A percentile compares a stretch with the other conserved stretches of the same genome.
Evolutionary conservation across 2,113 vertebrate genomes (phyloP).

Genomic region (Coregonus clupeaformis): DNA sequence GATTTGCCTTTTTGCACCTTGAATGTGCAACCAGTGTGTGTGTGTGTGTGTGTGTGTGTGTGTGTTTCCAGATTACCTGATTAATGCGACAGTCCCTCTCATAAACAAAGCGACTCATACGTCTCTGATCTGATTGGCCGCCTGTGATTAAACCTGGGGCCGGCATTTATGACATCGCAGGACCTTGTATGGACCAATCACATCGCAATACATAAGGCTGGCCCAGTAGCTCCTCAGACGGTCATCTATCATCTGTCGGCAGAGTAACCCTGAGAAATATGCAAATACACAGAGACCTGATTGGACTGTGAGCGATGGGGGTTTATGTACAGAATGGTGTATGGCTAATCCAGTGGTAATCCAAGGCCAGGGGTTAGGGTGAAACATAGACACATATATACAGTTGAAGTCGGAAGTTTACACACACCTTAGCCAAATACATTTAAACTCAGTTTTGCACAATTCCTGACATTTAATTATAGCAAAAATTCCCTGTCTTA

Average conservation of each 20-base stretch:
- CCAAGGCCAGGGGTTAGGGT: slow-evolving; percentile 33
- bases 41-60: neutral
- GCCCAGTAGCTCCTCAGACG: slow-evolving; percentile 5
- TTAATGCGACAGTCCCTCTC: neutral
- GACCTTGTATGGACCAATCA: slow-evolving; percentile 10
- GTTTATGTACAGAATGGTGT: slow-evolving; percentile 23
- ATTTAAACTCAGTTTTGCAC: too few species aligned
- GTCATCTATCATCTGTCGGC: slow-evolving; percentile 28
- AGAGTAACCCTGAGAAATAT: slow-evolving; percentile 26
- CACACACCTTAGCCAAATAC: too few species aligned
- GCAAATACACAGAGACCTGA: slow-evolving; percentile 17
- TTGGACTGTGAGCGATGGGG: slow-evolving; percentile 18
- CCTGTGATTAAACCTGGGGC: neutral
- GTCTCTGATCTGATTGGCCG: too few species aligned
- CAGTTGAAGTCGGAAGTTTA: too few species aligned
- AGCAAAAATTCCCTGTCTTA: too few species aligned
- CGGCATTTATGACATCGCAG: neutral
- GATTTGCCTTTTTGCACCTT: too few species aligned
- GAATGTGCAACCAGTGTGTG: neutral
- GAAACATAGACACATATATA: neutral
- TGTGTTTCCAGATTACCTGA: neutral
- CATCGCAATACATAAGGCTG: slow-evolving; percentile 3
- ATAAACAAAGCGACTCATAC: neutral
- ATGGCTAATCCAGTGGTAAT: slow-evolving; percentile 51
- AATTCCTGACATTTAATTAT: too few species aligned